Percentiles rank a stretch among this genome's conserved stretches.
Conservation (phyloP, 2,888 invertebrate genomes). For the Bugula neritina region DNA sequence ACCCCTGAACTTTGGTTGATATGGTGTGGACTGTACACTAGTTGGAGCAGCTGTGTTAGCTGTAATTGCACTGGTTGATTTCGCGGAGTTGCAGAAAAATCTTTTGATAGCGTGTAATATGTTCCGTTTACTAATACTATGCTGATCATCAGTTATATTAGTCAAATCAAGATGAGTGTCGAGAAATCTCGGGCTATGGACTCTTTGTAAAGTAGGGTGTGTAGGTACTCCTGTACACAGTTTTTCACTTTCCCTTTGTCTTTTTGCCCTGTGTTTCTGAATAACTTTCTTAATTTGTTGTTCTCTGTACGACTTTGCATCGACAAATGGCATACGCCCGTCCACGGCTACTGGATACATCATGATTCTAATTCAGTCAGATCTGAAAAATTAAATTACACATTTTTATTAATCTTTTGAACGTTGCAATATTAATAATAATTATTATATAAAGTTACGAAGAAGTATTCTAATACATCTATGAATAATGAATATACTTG, state of each 20-base stretch:
- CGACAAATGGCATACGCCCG: slow-evolving; percentile 19
- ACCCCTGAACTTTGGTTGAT: not conserved
- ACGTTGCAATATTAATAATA: too few relatives aligned
- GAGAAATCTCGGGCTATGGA: not conserved
- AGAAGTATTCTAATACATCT: too few relatives aligned
- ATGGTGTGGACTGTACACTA: not conserved
- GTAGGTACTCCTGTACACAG: not conserved
- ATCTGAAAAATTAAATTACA: too few relatives aligned
- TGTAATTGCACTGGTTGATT: not conserved
- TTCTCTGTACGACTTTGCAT: slow-evolving; percentile 13
- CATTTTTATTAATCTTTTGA: too few relatives aligned
- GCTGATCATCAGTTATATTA: not conserved
- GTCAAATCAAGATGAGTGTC: not conserved
- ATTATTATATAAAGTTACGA: too few relatives aligned
- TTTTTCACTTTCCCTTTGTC: not conserved
- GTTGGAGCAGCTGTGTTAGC: not conserved
- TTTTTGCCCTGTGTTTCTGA: slow-evolving; percentile 5
- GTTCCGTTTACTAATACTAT: not conserved
- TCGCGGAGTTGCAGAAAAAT: not conserved
- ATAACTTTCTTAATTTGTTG: slow-evolving; percentile 11
- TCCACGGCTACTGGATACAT: slow-evolving; percentile 24
- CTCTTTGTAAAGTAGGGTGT: not conserved
- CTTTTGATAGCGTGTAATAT: slow-evolving; percentile 7
- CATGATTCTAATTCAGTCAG: not conserved
- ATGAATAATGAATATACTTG: too few relatives aligned